phyloP scores from a whole-genome alignment of 1,140 invertebrate species.

The Halotydeus destructor region DNA sequence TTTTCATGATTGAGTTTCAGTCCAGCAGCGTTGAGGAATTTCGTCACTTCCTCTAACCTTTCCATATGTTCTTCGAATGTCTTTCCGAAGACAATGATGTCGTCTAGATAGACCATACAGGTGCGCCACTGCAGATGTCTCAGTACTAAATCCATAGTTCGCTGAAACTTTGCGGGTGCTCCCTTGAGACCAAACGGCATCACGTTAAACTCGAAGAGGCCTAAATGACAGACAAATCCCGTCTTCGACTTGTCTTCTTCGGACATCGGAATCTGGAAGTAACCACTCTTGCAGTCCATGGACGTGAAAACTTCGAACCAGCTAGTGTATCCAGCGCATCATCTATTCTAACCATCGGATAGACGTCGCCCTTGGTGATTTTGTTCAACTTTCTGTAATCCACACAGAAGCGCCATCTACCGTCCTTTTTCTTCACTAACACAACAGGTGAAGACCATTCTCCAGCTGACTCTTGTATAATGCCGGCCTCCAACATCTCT shows the following conservation, averaged over 20 bases:
- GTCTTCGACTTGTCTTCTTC: slow-evolving; percentile 24
- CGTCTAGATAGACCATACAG: slow-evolving; percentile 17
- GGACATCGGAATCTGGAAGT: slow-evolving; percentile 25
- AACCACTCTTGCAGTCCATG: slow-evolving; percentile 30
- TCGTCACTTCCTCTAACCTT: slow-evolving; percentile 17
- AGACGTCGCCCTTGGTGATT: slow-evolving; percentile 16
- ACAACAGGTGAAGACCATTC: slow-evolving; percentile 24
- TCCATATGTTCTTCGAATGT: slow-evolving; percentile 16
- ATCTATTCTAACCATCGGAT: slow-evolving; percentile 21
- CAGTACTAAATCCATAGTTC: slow-evolving; percentile 16
- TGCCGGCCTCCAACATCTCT: slow-evolving; percentile 18
- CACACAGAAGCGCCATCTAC: slow-evolving; percentile 19
- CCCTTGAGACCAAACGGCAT: slow-evolving; percentile 18
- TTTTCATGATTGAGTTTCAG: slow-evolving; percentile 14
- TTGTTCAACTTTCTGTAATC: slow-evolving; percentile 22
- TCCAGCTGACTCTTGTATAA: slow-evolving; percentile 21
- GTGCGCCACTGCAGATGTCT: slow-evolving; percentile 6
- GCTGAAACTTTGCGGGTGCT: slow-evolving; percentile 17
- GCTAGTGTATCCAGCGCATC: not conserved
- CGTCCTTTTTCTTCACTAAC: slow-evolving; percentile 19
- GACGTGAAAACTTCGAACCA: slow-evolving; percentile 19
- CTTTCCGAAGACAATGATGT: slow-evolving; percentile 17
- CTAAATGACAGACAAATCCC: slow-evolving; percentile 20
- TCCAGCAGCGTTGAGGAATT: slow-evolving; percentile 7
- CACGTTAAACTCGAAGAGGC: slow-evolving; percentile 4